Conservation (phyloP, 1,140 invertebrate species). For the Formica exsecta region DNA sequence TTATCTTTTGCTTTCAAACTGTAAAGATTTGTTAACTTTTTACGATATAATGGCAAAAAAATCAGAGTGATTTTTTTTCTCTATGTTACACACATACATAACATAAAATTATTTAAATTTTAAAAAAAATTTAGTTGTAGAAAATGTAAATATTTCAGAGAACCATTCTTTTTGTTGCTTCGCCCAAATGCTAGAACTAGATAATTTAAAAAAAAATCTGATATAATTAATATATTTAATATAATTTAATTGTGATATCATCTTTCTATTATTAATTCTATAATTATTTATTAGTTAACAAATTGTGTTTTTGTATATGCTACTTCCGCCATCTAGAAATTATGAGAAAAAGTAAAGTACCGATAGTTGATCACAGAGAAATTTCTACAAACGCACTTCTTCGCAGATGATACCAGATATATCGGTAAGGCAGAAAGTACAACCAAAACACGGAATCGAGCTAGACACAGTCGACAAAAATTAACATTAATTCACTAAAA, state of each 20-base stretch:
- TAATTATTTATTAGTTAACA: neutral
- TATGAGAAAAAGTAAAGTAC: neutral
- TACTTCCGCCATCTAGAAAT: slow-evolving; percentile 19
- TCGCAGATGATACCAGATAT: neutral
- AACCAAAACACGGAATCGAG: neutral
- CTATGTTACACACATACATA: neutral
- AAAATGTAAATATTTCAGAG: no score
- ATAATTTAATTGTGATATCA: neutral
- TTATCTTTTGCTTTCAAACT: neutral
- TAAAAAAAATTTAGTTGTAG: neutral
- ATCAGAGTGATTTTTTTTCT: neutral
- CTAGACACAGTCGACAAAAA: neutral
- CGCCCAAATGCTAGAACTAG: no score
- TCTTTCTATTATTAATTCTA: neutral
- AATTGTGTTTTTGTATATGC: neutral
- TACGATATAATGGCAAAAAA: no score
- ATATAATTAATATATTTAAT: no score
- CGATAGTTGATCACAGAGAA: slow-evolving; percentile 6
- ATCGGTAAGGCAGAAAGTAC: slow-evolving; percentile 44
- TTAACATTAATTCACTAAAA: slow-evolving; percentile 15
- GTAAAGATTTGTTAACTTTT: neutral
- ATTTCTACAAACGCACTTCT: neutral
- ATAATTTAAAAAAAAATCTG: no score
- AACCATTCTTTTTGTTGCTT: no score
- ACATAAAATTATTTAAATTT: neutral